Conservation (phyloP, 1,140 invertebrate species). For the Reticulitermes speratus region DNA sequence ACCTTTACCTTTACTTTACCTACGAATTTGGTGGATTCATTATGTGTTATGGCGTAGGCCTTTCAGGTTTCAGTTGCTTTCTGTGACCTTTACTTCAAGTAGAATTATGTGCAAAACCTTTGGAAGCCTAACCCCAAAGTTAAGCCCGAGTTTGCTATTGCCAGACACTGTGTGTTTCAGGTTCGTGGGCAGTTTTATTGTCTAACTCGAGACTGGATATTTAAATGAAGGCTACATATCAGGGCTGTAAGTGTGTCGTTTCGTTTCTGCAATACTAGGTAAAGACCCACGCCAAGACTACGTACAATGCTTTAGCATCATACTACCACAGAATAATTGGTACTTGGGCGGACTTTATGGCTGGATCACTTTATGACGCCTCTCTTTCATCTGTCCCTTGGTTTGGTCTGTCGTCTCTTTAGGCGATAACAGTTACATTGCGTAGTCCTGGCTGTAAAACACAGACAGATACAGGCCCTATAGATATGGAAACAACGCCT, state of each 20-base stretch:
- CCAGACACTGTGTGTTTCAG: too few species aligned
- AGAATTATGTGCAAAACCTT: too few species aligned
- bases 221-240: not conserved
- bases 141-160: too few species aligned
- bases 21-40: too few species aligned
- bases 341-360: not conserved
- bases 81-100: too few species aligned
- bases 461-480: not conserved
- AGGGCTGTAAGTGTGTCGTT: not conserved
- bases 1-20: too few species aligned
- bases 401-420: not conserved
- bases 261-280: not conserved
- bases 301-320: not conserved
- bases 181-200: not conserved
- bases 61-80: too few species aligned
- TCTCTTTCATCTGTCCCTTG: not conserved
- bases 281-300: not conserved
- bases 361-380: too few species aligned
- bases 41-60: too few species aligned
- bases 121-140: too few species aligned
- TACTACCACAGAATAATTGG: not conserved
- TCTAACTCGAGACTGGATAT: not conserved
- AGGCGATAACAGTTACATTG: not conserved
- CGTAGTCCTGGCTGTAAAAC: not conserved
- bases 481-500: too few species aligned